Evolutionary conservation across 2,888 invertebrate genomes (phyloP).

Genomic region (Trimorus sp.): DNA sequence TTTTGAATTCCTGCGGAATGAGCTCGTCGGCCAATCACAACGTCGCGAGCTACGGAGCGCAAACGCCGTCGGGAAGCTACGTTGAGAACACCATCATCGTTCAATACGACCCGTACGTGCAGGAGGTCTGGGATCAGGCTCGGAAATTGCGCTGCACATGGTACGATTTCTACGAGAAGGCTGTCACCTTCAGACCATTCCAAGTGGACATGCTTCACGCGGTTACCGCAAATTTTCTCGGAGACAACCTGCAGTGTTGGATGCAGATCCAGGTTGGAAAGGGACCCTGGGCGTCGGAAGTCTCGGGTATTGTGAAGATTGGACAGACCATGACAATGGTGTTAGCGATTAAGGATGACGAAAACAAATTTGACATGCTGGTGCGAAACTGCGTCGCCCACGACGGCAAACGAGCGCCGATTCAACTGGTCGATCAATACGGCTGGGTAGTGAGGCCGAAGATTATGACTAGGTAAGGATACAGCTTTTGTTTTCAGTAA

Average conservation of each 20-base stretch:
- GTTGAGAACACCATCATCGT: constrained; percentile 97
- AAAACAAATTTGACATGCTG: constrained; percentile 97
- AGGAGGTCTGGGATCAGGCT: constrained; percentile 98
- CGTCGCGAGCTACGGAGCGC: constrained; percentile 91
- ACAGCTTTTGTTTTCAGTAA: constrained; percentile 3
- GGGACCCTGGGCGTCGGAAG: constrained; percentile 98
- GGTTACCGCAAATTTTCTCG: constrained; percentile 96
- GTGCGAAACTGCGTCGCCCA: constrained; percentile 97
- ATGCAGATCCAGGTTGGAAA: constrained; percentile 99
- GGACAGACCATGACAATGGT: constrained; percentile 99
- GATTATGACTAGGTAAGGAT: constrained; percentile 89
- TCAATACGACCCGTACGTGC: constrained; percentile 96
- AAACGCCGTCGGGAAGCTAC: constrained; percentile 95
- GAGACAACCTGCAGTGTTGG: constrained; percentile 98
- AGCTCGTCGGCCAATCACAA: constrained; percentile 95
- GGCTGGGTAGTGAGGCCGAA: constrained; percentile 97
- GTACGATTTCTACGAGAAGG: constrained; percentile 97
- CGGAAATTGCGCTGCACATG: constrained; percentile 95
- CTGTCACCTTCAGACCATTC: constrained; percentile 96
- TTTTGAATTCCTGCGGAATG: constrained; percentile 96
- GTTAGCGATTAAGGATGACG: constrained; percentile 96
- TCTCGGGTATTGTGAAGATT: constrained; percentile 96
- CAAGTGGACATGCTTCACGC: constrained; percentile 98
- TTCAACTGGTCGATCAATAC: constrained; percentile 95
- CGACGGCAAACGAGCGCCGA: constrained; percentile 95